Evolutionary conservation across 1,140 invertebrate species (phyloP), one percentile per base, ranked within the genome.

Genomic region (Drosophila micromelanica): DNA sequence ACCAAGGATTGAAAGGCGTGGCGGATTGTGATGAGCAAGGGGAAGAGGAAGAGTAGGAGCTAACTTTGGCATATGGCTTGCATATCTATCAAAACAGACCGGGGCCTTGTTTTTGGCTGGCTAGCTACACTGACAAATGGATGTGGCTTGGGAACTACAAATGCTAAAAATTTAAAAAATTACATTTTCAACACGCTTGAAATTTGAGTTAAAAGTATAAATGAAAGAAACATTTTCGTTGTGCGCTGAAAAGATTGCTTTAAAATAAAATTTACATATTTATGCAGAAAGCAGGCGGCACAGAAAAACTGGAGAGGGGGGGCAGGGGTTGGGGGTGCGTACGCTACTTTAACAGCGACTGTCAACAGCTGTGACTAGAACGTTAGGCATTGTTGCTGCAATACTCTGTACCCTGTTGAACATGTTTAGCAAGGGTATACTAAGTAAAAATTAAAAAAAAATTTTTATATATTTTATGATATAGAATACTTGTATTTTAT

Each of bases 31-130:
- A 20, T 45, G 43, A 45, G 43, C 7, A n/a, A 27, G 5, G 2
- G 20, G 20, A n/a, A 48, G 20, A 48, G 12, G 5, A 2, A 27
- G 12, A 55, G 11, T 5, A 38, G 51, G 12, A 55, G 38, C 65
- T 55, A 61, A 60, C 55, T 60, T 72, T 71, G 51, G 43, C 61
- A 73, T 76, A 76, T 73, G 62, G 37, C 48, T 20, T 61, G 70
- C 62, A 68, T 61, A 73, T 63, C 48, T 61, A 72, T 76, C 73
- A 76, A 51, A 51, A 45, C 67, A 32, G 48, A 46, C 38, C 32
- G 45, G 17, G 11, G 17, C 17, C 35, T 40, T 35, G 13, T 23
- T 35, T 30, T 3, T 51, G 15, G 9, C n/a, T 13, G 23, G 9
- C 8, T 13, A 4, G 4, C 20, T 32, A 17, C 45, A 30, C 13